Evolutionary conservation across 30 jellyfish, hydroid and myxozoan genomes (phyloP).

Genomic region (Mastigias papua): DNA sequence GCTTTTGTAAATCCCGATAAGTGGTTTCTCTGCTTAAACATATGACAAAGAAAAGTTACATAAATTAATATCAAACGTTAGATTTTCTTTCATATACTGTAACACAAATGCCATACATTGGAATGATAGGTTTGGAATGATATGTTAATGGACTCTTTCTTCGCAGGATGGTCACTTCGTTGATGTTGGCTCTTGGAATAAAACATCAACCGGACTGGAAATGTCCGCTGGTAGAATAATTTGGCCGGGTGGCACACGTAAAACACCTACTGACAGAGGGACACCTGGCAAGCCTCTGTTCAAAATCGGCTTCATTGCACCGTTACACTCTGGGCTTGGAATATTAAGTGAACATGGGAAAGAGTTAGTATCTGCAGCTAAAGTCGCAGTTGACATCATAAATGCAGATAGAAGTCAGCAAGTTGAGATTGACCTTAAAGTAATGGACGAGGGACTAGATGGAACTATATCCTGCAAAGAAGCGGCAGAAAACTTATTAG

Average conservation of each 20-base stretch:
- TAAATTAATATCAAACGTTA: too few relatives aligned
- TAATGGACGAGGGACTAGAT: conserved; percentile 93
- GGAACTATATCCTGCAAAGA: conserved; percentile 77
- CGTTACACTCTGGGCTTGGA: conserved; percentile 90
- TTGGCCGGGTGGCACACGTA: conserved; percentile 98
- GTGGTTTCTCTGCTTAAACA: too few relatives aligned
- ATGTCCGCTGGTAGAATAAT: conserved; percentile 76
- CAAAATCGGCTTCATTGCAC: conserved; percentile 94
- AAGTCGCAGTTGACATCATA: conserved; percentile 93
- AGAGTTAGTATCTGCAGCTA: conserved; percentile 96
- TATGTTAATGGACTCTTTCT: neutral
- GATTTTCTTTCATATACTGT: too few relatives aligned
- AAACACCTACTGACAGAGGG: conserved; percentile 95
- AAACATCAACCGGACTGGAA: conserved; percentile 64
- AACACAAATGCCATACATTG: too few relatives aligned
- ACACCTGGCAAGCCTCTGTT: conserved; percentile 97
- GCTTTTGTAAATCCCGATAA: too few relatives aligned
- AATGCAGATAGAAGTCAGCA: conserved; percentile 78
- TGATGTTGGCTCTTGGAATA: conserved; percentile 93
- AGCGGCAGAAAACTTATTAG: conserved; percentile 78
- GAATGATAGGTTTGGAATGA: too few relatives aligned
- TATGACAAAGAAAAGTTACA: too few relatives aligned
- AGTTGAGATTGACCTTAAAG: conserved; percentile 83
- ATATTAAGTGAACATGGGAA: conserved; percentile 75
- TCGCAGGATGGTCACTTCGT: conserved; percentile 27